Evolutionary conservation across 2,113 vertebrate species (phyloP).

Genomic region (Limnothrissa miodon): DNA sequence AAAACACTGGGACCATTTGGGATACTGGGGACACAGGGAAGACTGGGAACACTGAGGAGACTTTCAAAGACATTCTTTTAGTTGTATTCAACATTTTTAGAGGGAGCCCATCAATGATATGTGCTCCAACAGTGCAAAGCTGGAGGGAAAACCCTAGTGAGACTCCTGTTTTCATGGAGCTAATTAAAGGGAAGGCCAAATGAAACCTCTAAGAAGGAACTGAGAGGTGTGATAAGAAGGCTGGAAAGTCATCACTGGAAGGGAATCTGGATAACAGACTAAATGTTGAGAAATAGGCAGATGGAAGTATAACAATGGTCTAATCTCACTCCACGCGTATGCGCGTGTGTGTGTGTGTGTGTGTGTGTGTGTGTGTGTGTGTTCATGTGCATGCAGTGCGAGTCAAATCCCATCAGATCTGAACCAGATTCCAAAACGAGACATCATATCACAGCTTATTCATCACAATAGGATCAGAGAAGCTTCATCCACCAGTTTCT

Average conservation of each 20-base stretch:
- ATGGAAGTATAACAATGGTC: conserved; percentile 23
- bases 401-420: neutral
- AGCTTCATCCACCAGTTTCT: conserved; percentile 7
- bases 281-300: conserved; percentile 33
- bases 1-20: too few relatives aligned
- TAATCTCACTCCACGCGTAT: conserved; percentile 21
- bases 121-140: neutral
- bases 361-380: conserved; percentile 12
- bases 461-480: neutral
- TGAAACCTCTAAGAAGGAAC: conserved; percentile 46
- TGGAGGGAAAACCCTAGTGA: neutral
- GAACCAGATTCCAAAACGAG: conserved; percentile 14
- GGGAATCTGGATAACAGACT: conserved; percentile 39
- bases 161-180: conserved; percentile 29
- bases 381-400: neutral
- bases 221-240: conserved; percentile 48
- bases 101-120: neutral
- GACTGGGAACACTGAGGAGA: neutral
- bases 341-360: conserved; percentile 3
- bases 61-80: neutral
- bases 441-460: conserved; percentile 20
- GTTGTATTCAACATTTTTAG: too few relatives aligned
- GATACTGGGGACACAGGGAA: too few relatives aligned
- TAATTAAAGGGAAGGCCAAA: conserved; percentile 42
- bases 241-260: conserved; percentile 27